Evolutionary conservation across 2,113 vertebrate species (phyloP).

Genomic region (Isichthys henryi): DNA sequence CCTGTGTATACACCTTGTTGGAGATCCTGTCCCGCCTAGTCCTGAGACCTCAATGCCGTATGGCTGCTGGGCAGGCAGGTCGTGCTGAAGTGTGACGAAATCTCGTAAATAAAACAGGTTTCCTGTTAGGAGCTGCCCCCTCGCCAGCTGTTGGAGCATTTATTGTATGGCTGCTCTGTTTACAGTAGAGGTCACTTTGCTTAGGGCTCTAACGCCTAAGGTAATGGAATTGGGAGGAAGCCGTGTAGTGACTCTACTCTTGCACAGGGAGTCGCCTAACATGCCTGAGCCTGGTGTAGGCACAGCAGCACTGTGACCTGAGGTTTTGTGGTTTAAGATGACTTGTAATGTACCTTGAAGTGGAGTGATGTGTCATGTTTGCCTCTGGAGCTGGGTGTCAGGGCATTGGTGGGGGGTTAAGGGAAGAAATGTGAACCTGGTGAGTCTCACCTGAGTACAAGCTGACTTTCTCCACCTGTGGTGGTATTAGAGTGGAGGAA

Average conservation of each 20-base stretch:
- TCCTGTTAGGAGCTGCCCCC: neutral
- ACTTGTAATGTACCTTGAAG: neutral
- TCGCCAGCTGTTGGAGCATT: neutral
- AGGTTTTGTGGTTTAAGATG: neutral
- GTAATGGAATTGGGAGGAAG: neutral
- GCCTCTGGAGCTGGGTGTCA: neutral
- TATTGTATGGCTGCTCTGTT: neutral
- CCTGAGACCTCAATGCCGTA: neutral
- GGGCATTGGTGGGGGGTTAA: neutral
- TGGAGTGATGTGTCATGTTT: neutral
- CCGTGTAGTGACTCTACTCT: neutral
- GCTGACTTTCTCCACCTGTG: neutral
- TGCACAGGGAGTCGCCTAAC: neutral
- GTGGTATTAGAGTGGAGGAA: neutral
- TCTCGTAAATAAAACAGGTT: neutral
- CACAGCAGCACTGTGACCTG: neutral
- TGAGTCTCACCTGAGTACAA: neutral
- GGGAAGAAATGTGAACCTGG: neutral
- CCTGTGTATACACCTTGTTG: neutral
- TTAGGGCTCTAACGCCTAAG: neutral
- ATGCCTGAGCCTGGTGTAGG: neutral
- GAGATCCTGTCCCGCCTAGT: neutral
- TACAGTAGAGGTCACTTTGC: neutral
- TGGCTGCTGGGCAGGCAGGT: neutral
- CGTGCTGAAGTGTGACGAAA: neutral